Base-by-base conservation (phyloP, 1,140 invertebrate species). In the Colletes latitarsis region DNA sequence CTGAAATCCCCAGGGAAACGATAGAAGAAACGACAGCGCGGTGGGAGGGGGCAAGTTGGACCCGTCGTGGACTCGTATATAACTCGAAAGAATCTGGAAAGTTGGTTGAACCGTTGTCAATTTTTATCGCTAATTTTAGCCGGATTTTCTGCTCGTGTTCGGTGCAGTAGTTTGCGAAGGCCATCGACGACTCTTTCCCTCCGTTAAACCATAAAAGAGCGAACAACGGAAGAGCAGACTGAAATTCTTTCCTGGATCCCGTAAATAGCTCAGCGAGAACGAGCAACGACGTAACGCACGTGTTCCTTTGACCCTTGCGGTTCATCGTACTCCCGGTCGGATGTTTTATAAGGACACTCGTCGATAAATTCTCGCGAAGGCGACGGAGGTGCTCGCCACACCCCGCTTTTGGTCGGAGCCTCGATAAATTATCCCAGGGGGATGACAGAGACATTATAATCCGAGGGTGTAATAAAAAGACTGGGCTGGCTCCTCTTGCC, bases 361-460 rank as follows among this genome's bases (percentile, higher is more conserved):
- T 88, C 88, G 85, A 89, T 87, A 88, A 88, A 89, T 88, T 85
- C 85, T 77, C 72, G 69, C 53, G 68, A 46, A 49, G 60, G 69
- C 39, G 15, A 52, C 70, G 80, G n/a, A 52, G 53, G 46, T 5
- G 55, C 39, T 81, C 21, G 77, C 82, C 78, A 63, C 80, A 60
- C 81, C 68, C 74, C 66, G 41, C 52, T 49, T 57, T 55, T 60
- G 58, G 66, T 64, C 74, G 46, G 63, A 66, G 43, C 58, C 69
- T 79, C 87, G 85, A 89, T 89, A 89, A 88, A 89, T 88, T 87
- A 88, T 82, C 69, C 75, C 73, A 57, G 74, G 43, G 82, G 88
- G 85, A 90, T 88, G 87, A 90, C 89, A 83, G 77, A 86, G 88
- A 89, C 89, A 81, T 90, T 90, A 88, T 88, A 89, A 88, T 89